Conservation (phyloP, 2,113 vertebrate genomes). For the Nesogale talazaci region DNA sequence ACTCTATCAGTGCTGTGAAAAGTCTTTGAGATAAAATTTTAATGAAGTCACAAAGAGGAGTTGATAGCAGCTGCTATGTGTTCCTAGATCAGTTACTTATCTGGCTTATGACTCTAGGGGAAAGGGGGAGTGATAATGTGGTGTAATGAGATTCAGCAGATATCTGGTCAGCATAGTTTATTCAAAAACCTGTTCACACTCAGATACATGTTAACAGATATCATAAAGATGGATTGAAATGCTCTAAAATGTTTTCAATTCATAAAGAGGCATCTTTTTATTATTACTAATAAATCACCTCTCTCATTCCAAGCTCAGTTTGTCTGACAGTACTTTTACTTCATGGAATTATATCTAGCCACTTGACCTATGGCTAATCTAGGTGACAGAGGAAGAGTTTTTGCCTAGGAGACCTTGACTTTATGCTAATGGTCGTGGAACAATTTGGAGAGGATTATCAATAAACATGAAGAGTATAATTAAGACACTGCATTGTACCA, state of each 20-base stretch:
- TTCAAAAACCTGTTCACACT: conserved; percentile 42
- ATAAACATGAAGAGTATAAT: no score
- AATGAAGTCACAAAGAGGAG: neutral
- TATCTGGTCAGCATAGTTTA: neutral
- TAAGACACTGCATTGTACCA: no score
- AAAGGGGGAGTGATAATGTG: conserved; percentile 2
- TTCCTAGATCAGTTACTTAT: neutral
- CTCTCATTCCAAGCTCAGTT: neutral
- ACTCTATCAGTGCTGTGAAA: conserved; percentile 8
- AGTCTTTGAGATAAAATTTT: conserved; percentile 25
- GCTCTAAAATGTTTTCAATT: conserved; percentile 29
- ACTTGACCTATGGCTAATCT: neutral
- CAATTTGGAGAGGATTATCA: no score
- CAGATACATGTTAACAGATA: neutral
- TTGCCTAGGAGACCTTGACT: no score
- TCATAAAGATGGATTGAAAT: conserved; percentile 18
- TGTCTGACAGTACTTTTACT: neutral
- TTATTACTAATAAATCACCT: conserved; percentile 16
- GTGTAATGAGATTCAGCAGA: conserved; percentile 45
- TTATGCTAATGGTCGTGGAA: no score
- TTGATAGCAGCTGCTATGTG: neutral
- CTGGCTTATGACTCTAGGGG: conserved; percentile 26
- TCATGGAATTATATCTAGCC: neutral
- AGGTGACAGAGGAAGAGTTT: no score
- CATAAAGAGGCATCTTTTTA: conserved; percentile 6